phyloP scores from a whole-genome alignment of 1,140 invertebrate species.

The Bombus superbus region DNA sequence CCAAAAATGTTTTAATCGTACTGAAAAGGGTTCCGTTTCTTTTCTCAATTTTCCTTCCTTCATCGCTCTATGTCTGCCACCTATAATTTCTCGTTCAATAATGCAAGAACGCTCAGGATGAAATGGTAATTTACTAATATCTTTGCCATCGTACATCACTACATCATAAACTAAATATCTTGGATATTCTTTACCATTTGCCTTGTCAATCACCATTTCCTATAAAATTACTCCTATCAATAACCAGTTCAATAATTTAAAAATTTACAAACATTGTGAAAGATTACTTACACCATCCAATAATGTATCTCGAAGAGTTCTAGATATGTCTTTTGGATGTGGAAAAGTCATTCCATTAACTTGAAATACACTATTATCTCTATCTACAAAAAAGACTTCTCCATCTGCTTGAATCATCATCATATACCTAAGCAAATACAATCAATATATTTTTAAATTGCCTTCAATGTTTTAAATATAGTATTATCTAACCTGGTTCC shows the following conservation, averaged over 20 bases:
- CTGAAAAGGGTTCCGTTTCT: conserved; percentile 92
- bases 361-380: conserved; percentile 97
- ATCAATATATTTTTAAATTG: not conserved
- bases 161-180: conserved; percentile 98
- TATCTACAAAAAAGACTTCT: conserved; percentile 96
- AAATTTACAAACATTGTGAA: not conserved
- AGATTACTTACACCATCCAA: conserved; percentile 92
- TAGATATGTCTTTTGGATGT: conserved; percentile 87
- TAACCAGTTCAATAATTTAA: not conserved
- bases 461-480: not conserved
- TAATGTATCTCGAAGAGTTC: conserved; percentile 92
- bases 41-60: conserved; percentile 89
- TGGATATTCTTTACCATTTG: conserved; percentile 88
- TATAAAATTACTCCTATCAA: conserved; percentile 72
- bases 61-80: conserved; percentile 88
- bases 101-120: conserved; percentile 90
- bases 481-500: conserved; percentile 90
- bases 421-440: conserved; percentile 90
- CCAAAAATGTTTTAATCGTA: conserved; percentile 95
- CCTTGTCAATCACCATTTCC: conserved; percentile 96
- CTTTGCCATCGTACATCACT: conserved; percentile 90
- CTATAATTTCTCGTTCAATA: conserved; percentile 89
- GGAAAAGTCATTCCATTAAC: conserved; percentile 92
- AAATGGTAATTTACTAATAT: conserved; percentile 90
- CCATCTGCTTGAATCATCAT: conserved; percentile 95